Evolutionary conservation across 2,797 vertebrate species (phyloP).

Genomic region (Aulostomus chinensis): DNA sequence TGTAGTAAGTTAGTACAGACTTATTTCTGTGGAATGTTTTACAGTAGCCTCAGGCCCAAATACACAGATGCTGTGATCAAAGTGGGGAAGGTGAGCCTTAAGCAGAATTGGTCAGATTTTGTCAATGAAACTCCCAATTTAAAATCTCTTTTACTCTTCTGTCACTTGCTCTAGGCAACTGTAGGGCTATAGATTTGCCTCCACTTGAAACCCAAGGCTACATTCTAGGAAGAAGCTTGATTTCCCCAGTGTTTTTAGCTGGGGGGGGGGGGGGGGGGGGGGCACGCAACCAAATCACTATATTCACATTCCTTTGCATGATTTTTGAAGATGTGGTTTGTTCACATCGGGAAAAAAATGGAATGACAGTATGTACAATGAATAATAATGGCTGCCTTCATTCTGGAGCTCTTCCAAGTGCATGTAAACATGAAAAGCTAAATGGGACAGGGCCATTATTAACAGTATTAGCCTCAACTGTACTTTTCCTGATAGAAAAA

Average conservation of each 20-base stretch:
- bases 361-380: too few species aligned
- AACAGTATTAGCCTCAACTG: too few species aligned
- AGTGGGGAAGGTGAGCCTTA: constrained; percentile 44
- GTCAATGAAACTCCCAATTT: constrained; percentile 10
- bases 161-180: constrained; percentile 15
- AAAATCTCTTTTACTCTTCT: constrained; percentile 32
- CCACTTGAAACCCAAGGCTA: background rate
- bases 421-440: too few species aligned
- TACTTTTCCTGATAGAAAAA: too few species aligned
- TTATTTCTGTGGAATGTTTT: constrained; percentile 56
- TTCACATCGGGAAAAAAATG: too few species aligned
- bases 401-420: too few species aligned
- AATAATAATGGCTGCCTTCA: too few species aligned
- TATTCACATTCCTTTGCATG: too few species aligned
- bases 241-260: background rate
- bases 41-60: constrained; percentile 68
- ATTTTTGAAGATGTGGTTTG: too few species aligned
- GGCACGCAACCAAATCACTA: too few species aligned
- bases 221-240: background rate
- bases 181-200: background rate
- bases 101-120: constrained; percentile 29
- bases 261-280: too few species aligned
- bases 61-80: constrained; percentile 58
- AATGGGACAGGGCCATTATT: too few species aligned
- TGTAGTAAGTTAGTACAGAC: constrained; percentile 33